Evolutionary conservation across 2,888 invertebrate species (phyloP).

Genomic region (Chalcosyrphus nemorum): DNA sequence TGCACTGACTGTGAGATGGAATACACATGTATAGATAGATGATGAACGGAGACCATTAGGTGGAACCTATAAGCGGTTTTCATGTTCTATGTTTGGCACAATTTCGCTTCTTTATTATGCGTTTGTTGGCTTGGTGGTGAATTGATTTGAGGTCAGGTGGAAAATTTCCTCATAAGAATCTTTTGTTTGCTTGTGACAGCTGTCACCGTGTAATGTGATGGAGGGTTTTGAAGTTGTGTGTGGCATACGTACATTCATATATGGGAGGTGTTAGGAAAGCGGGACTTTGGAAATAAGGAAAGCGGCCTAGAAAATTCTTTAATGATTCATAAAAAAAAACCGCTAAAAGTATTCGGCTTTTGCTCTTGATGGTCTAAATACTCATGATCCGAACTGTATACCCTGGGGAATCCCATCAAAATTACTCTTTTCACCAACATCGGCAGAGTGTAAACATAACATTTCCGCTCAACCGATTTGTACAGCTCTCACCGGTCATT

Average conservation of each 20-base stretch:
- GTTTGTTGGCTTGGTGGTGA: background rate
- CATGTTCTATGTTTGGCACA: constrained; percentile 34
- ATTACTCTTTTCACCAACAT: no score
- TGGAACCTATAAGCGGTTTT: constrained; percentile 9
- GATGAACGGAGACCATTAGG: constrained; percentile 40
- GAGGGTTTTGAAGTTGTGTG: background rate
- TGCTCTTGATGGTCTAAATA: no score
- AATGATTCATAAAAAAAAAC: no score
- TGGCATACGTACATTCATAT: no score
- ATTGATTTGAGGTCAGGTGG: constrained; percentile 10
- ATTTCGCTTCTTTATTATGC: constrained; percentile 35
- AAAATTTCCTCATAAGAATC: background rate
- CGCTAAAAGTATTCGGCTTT: no score
- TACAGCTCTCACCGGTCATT: constrained; percentile 19
- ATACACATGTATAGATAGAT: background rate
- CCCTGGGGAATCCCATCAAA: no score
- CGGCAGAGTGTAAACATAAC: no score
- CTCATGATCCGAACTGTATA: no score
- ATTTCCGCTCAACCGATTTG: background rate
- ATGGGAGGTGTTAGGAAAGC: background rate
- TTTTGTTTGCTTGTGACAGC: constrained; percentile 26
- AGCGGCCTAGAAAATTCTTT: no score
- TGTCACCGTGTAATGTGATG: background rate
- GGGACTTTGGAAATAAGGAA: no score
- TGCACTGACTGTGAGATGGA: background rate